Evolutionary conservation across 2,888 invertebrate species (phyloP).

Genomic region (Leucozona laternaria): DNA sequence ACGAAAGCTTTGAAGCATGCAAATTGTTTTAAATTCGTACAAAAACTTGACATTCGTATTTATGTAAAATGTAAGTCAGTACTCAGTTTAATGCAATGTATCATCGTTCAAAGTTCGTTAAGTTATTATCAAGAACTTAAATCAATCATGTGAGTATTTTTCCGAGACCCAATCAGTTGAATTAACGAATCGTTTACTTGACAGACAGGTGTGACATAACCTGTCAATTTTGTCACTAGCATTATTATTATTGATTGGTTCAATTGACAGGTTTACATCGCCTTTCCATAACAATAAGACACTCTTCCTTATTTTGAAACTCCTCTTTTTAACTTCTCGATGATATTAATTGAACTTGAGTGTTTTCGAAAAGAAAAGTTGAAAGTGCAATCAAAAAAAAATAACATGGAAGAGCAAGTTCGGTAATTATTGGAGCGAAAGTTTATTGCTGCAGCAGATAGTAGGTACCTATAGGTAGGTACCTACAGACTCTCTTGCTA

Average conservation of each 20-base stretch:
- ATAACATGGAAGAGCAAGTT: slow-evolving; percentile 32
- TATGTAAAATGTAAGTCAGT: background rate
- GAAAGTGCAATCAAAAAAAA: slow-evolving; percentile 47
- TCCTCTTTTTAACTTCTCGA: background rate
- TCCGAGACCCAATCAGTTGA: too few relatives aligned
- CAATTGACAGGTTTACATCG: background rate
- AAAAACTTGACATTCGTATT: background rate
- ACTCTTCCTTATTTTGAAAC: background rate
- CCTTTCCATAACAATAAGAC: background rate
- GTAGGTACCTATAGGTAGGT: background rate
- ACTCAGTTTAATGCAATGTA: background rate
- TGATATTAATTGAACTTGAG: slow-evolving; percentile 18
- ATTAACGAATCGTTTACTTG: too few relatives aligned
- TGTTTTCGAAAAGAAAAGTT: slow-evolving; percentile 19
- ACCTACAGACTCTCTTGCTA: background rate
- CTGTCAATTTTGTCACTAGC: background rate
- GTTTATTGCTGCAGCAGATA: slow-evolving; percentile 24
- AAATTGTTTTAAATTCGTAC: background rate
- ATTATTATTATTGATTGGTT: background rate
- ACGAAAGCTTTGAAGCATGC: background rate
- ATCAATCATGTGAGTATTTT: too few relatives aligned
- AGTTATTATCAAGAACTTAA: background rate
- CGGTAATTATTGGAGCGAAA: slow-evolving; percentile 54
- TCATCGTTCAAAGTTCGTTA: background rate
- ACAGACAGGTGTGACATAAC: background rate